phyloP scores from a whole-genome alignment of 1,140 invertebrate species.

The Drosophila littoralis region DNA sequence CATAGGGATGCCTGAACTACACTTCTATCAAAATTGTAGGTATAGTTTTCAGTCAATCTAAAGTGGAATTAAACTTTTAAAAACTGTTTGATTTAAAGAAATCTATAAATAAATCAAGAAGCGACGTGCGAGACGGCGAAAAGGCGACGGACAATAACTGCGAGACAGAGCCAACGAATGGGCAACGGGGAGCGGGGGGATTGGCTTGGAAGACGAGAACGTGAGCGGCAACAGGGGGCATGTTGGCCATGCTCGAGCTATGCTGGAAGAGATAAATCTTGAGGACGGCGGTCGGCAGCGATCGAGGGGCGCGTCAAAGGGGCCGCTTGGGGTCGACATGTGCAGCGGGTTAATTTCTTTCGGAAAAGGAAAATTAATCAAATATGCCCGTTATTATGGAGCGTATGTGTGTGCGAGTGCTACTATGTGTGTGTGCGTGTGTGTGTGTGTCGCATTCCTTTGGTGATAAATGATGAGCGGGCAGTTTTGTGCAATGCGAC shows the following conservation, averaged over 20 bases:
- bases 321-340: conserved; percentile 71
- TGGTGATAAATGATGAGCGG: conserved; percentile 81
- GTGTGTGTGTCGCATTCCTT: conserved; percentile 61
- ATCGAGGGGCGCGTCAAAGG: conserved; percentile 65
- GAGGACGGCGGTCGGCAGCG: conserved; percentile 30
- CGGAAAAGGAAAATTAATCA: conserved; percentile 84
- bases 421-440: conserved; percentile 20
- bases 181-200: background rate
- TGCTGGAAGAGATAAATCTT: conserved; percentile 78
- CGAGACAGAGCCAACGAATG: conserved; percentile 2
- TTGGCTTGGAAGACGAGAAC: background rate
- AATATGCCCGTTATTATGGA: conserved; percentile 60
- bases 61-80: background rate
- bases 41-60: background rate
- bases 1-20: too few species aligned
- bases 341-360: conserved; percentile 84
- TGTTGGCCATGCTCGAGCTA: conserved; percentile 70
- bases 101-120: conserved; percentile 73
- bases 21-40: too few species aligned
- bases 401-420: conserved; percentile 24
- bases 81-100: conserved; percentile 27
- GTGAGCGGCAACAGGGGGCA: conserved; percentile 13
- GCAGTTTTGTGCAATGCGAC: conserved; percentile 74
- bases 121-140: conserved; percentile 23
- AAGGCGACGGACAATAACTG: conserved; percentile 2